Percentiles rank a stretch among this genome's conserved stretches.
Conservation (phyloP, 2,888 invertebrate genomes). For the Lottia scabra region DNA sequence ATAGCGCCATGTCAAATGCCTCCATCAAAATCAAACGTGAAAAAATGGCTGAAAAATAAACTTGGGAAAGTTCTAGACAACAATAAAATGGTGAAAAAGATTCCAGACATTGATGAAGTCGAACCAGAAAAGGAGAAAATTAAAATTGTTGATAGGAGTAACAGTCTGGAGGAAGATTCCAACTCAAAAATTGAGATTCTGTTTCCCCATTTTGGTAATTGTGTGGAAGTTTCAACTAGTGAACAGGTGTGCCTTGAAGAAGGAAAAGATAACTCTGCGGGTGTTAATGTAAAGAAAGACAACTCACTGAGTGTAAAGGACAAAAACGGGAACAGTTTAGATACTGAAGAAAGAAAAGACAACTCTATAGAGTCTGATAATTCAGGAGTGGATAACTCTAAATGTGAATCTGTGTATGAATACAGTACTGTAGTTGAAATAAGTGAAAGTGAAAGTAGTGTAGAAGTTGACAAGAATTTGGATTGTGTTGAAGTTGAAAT, state of each 20-base stretch:
- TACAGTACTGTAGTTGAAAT: not conserved
- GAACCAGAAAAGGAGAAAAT: not conserved
- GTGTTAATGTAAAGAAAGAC: not conserved
- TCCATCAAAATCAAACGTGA: slow-evolving; percentile 38
- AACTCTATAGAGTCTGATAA: not conserved
- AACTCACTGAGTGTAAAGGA: not conserved
- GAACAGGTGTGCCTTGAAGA: too few relatives aligned
- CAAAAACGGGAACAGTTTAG: not conserved
- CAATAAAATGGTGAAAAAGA: not conserved
- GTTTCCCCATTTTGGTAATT: not conserved
- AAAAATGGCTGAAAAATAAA: slow-evolving; percentile 35
- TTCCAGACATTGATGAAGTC: not conserved
- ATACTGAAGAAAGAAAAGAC: not conserved
- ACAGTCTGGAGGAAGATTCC: not conserved
- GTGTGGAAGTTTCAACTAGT: too few relatives aligned
- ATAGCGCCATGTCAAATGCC: slow-evolving; percentile 53
- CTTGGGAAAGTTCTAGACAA: not conserved
- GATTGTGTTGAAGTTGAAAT: not conserved
- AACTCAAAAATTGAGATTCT: not conserved
- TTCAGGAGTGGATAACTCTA: not conserved
- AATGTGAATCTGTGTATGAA: slow-evolving; percentile 1
- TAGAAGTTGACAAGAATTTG: not conserved
- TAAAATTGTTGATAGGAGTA: not conserved
- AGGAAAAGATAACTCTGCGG: too few relatives aligned
- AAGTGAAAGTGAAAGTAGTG: not conserved